phyloP scores from a whole-genome alignment of 2,888 invertebrate genomes.

The Agriopis leucophaearia region DNA sequence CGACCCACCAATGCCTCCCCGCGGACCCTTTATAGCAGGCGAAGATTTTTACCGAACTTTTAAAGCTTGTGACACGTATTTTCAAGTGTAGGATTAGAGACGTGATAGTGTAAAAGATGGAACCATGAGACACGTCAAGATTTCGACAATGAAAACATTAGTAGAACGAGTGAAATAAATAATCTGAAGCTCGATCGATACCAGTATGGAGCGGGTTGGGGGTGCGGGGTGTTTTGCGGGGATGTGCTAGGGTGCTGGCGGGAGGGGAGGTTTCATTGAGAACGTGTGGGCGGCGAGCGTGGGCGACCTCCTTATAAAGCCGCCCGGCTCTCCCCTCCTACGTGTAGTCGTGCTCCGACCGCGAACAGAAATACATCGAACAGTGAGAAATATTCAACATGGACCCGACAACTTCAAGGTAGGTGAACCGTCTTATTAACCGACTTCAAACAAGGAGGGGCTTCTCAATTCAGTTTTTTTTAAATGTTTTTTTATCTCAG shows the following conservation, averaged over 20 bases:
- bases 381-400: slow-evolving; percentile 73
- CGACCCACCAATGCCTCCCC: slow-evolving; percentile 27
- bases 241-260: slow-evolving; percentile 52
- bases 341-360: slow-evolving; percentile 74
- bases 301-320: slow-evolving; percentile 82
- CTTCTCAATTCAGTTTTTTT: too few relatives aligned
- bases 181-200: slow-evolving; percentile 83
- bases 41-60: slow-evolving; percentile 17
- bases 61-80: slow-evolving; percentile 4
- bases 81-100: slow-evolving; percentile 5
- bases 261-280: slow-evolving; percentile 87
- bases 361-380: slow-evolving; percentile 61
- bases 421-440: slow-evolving; percentile 46
- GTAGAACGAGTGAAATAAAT: slow-evolving; percentile 78
- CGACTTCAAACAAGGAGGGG: too few relatives aligned
- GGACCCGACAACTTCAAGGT: slow-evolving; percentile 73
- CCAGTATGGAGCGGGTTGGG: slow-evolving; percentile 65
- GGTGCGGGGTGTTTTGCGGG: slow-evolving; percentile 56
- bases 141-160: slow-evolving; percentile 50
- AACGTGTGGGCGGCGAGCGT: slow-evolving; percentile 88
- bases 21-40: slow-evolving; percentile 5
- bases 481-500: too few relatives aligned
- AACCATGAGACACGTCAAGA: slow-evolving; percentile 32
- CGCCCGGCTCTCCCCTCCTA: slow-evolving; percentile 67
- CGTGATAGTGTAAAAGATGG: slow-evolving; percentile 10